A percentile compares a stretch with the other conserved stretches of the same genome.
Evolutionary conservation across 2,888 invertebrate genomes (phyloP).

Genomic region (Dioctria linearis): DNA sequence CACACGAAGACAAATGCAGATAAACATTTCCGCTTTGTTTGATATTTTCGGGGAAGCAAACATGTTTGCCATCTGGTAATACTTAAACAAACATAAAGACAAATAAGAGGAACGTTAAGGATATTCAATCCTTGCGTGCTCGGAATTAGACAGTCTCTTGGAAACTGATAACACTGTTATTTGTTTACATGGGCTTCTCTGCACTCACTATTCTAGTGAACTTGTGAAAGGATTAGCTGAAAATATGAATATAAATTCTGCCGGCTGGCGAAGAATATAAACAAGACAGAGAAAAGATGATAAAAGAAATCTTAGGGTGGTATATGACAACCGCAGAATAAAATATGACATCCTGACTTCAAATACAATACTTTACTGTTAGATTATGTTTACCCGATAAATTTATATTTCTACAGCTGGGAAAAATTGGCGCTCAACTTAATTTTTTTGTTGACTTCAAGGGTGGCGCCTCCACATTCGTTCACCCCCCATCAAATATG

Average conservation of each 20-base stretch:
- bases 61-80: constrained; percentile 53
- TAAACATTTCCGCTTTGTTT: constrained; percentile 51
- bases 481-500: background rate
- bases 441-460: background rate
- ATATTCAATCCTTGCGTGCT: constrained; percentile 47
- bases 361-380: too few species aligned
- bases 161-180: constrained; percentile 28
- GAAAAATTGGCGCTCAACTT: background rate
- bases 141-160: constrained; percentile 32
- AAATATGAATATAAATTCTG: constrained; percentile 26
- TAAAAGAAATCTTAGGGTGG: background rate
- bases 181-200: constrained; percentile 22
- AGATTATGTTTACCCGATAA: background rate
- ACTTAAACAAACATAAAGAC: constrained; percentile 51
- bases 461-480: background rate
- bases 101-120: constrained; percentile 49
- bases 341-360: too few species aligned
- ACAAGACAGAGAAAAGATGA: background rate
- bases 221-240: constrained; percentile 13
- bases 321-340: too few species aligned
- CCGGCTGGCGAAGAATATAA: background rate
- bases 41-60: constrained; percentile 49
- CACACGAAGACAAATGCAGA: constrained; percentile 47
- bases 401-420: background rate
- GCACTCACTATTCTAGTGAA: background rate